Evolutionary conservation across 2,113 vertebrate genomes (phyloP).

Genomic region (Coryphaenoides rupestris): DNA sequence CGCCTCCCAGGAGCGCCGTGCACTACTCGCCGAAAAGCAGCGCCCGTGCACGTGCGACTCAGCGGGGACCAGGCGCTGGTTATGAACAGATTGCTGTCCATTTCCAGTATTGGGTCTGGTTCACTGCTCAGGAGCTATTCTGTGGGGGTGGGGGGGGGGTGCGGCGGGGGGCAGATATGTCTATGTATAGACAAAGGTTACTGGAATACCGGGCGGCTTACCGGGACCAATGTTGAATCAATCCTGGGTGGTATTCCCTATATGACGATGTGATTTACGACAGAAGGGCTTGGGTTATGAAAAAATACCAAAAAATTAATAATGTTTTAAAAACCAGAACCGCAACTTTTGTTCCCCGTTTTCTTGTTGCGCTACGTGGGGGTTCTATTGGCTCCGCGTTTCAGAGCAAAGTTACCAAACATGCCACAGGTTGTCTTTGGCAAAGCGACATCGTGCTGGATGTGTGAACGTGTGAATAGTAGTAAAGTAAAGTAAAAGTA

Average conservation of each 20-base stretch:
- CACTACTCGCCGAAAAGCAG: constrained; percentile 37
- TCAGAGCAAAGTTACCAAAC: no score
- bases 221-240: constrained; percentile 15
- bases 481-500: no score
- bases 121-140: constrained; percentile 52
- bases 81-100: constrained; percentile 61
- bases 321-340: no score
- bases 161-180: constrained; percentile 39
- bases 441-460: no score
- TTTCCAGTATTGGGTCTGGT: constrained; percentile 59
- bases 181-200: constrained; percentile 46
- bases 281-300: constrained; percentile 14
- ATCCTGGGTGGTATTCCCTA: no score
- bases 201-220: constrained; percentile 58
- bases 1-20: constrained; percentile 10
- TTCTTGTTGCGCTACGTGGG: no score
- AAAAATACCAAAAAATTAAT: no score
- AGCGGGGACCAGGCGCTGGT: constrained; percentile 28
- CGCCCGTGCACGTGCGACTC: constrained; percentile 35
- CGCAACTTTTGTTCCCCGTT: no score
- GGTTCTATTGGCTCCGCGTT: no score
- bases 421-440: no score
- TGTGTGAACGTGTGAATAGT: no score
- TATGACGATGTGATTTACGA: no score
- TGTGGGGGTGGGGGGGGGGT: constrained; percentile 5